These are phyloP conservation scores for Apogon hyalosoma DNA, from an alignment of 2,797 vertebrate species.

Conservation along the genomic window DNA sequence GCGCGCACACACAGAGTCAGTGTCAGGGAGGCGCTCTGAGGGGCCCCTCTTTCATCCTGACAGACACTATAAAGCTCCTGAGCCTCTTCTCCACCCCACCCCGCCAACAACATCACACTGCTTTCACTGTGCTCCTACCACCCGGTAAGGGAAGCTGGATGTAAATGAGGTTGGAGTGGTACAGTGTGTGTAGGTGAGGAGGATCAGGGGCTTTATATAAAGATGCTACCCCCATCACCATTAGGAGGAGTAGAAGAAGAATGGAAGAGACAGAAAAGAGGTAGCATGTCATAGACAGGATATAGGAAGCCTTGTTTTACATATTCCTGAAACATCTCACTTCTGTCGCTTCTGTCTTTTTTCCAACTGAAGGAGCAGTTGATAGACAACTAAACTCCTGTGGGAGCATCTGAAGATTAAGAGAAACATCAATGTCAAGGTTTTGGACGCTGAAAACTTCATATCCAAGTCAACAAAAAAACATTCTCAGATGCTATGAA, in stretches of 20 bases:
- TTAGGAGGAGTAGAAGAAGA: conserved; percentile 58
- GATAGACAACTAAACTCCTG: conserved; percentile 39
- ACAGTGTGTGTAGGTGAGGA: conserved; percentile 37
- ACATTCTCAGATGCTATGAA: no score
- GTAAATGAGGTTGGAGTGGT: conserved; percentile 83
- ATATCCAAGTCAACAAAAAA: neutral
- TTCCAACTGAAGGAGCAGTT: conserved; percentile 41
- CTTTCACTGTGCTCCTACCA: conserved; percentile 58
- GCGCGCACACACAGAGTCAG: conserved; percentile 70
- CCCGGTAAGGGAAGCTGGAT: conserved; percentile 86
- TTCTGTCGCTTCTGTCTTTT: conserved; percentile 45
- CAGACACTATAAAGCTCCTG: conserved; percentile 84
- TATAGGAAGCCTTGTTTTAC: conserved; percentile 59
- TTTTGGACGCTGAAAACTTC: conserved; percentile 15
- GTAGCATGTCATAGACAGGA: conserved; percentile 57
- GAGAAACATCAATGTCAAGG: conserved; percentile 43
- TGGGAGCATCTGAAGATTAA: conserved; percentile 35
- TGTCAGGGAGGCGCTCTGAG: conserved; percentile 92
- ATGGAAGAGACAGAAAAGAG: conserved; percentile 40
- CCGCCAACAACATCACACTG: conserved; percentile 54
- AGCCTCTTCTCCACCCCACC: conserved; percentile 63
- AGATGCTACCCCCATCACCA: conserved; percentile 60
- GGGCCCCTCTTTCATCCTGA: conserved; percentile 92
- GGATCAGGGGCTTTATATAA: conserved; percentile 53
- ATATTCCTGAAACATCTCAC: conserved; percentile 61